Evolutionary conservation across 2,888 invertebrate genomes (phyloP).

Genomic region (Lissonota sp.): DNA sequence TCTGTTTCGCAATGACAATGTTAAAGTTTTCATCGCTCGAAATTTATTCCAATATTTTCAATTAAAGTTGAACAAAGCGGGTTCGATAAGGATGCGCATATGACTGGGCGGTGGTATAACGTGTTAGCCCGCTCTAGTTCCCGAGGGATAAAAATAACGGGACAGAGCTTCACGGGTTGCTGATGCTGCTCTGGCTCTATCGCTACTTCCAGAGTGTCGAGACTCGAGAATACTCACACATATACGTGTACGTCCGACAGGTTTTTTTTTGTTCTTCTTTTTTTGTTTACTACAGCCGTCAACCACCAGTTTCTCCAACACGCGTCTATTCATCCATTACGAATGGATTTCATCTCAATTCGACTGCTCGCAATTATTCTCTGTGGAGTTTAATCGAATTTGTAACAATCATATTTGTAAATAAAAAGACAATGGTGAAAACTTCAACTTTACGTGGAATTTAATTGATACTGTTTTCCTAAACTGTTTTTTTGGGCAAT

Average conservation of each 20-base stretch:
- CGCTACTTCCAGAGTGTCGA: constrained; percentile 27
- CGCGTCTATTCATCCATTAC: constrained; percentile 41
- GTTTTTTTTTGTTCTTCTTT: constrained; percentile 33
- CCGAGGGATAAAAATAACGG: constrained; percentile 78
- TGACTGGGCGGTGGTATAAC: constrained; percentile 55
- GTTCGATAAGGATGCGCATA: constrained; percentile 77
- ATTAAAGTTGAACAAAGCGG: constrained; percentile 82
- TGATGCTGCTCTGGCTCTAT: constrained; percentile 66
- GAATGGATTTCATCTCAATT: constrained; percentile 22
- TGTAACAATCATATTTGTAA: no score
- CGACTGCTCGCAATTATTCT: constrained; percentile 5
- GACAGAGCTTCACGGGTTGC: constrained; percentile 73
- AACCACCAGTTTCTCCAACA: constrained; percentile 36
- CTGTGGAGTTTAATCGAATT: no score
- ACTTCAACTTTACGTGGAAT: no score
- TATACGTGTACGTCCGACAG: constrained; percentile 9
- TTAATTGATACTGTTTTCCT: no score
- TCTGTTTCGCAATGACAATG: constrained; percentile 49
- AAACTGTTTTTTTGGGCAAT: no score
- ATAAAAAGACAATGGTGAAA: no score
- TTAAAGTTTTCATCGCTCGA: constrained; percentile 70
- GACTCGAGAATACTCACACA: constrained; percentile 27
- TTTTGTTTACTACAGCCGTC: constrained; percentile 32
- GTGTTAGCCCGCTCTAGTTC: constrained; percentile 78
- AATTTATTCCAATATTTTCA: constrained; percentile 84